Percentiles rank a stretch among this genome's conserved stretches.
Conservation (phyloP, 2,888 invertebrate species). For the Parascotia fuliginaria region DNA sequence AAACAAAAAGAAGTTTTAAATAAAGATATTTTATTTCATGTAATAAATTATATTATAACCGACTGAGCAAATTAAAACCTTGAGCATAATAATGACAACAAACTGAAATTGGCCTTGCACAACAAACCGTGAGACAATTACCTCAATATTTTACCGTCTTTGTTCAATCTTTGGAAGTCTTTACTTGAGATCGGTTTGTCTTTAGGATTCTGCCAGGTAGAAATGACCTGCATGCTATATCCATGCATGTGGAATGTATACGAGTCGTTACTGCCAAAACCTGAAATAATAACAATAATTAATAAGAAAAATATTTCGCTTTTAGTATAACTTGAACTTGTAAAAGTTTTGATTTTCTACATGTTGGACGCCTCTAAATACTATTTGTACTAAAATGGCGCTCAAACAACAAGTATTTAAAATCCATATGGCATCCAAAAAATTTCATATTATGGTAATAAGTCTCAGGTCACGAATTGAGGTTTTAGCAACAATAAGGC, state of each 20-base stretch:
- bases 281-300: conserved; percentile 55
- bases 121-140: conserved; percentile 27
- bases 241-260: conserved; percentile 88
- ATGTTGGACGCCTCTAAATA: no score
- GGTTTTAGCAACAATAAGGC: no score
- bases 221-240: conserved; percentile 78
- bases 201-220: conserved; percentile 66
- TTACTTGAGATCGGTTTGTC: conserved; percentile 66
- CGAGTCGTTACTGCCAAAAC: conserved; percentile 78
- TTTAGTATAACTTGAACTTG: background rate
- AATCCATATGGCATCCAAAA: no score
- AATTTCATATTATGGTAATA: no score
- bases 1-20: no score
- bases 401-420: no score
- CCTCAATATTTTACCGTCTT: conserved; percentile 68
- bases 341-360: no score
- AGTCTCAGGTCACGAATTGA: no score
- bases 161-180: conserved; percentile 64
- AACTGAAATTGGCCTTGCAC: background rate
- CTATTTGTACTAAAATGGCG: no score
- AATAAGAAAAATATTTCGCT: background rate
- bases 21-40: no score
- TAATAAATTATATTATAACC: no score
- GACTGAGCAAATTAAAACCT: background rate
- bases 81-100: background rate